Evolutionary conservation across 2,888 invertebrate genomes (phyloP).

Genomic region (Epinotia ramella): DNA sequence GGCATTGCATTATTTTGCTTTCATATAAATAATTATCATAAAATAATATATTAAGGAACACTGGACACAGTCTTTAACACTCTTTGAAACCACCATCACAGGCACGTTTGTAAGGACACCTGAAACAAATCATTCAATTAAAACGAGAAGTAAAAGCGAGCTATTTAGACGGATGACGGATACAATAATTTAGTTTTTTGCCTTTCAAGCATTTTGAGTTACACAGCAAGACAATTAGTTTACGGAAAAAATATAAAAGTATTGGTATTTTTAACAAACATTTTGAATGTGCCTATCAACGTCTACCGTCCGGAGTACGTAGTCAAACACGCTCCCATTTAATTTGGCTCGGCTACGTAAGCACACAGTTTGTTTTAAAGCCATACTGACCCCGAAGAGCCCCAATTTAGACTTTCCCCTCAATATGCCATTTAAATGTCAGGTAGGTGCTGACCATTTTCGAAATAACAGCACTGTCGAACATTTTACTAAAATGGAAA

Average conservation of each 20-base stretch:
- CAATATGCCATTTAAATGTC: not conserved
- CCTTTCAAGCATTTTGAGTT: not conserved
- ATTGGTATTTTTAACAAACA: not conserved
- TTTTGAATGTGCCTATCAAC: slow-evolving; percentile 17
- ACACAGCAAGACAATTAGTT: slow-evolving; percentile 10
- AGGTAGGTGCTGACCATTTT: slow-evolving; percentile 4
- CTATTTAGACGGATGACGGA: not conserved
- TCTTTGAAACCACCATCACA: slow-evolving; percentile 75
- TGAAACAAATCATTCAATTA: slow-evolving; percentile 72
- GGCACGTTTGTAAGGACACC: slow-evolving; percentile 71
- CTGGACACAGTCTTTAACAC: slow-evolving; percentile 85
- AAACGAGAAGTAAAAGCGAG: not conserved
- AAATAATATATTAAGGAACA: slow-evolving; percentile 76
- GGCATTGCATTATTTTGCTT: slow-evolving; percentile 67
- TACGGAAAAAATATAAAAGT: not conserved
- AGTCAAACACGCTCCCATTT: slow-evolving; percentile 24
- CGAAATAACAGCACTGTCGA: not conserved
- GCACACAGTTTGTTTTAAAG: slow-evolving; percentile 38
- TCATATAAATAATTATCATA: slow-evolving; percentile 66
- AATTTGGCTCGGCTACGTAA: slow-evolving; percentile 36
- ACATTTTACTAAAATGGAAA: not conserved
- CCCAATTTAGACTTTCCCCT: slow-evolving; percentile 28
- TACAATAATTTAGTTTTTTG: not conserved
- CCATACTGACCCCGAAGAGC: slow-evolving; percentile 21
- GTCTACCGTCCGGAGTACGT: slow-evolving; percentile 3